Conservation (phyloP, 2,113 vertebrate species). For the Oncorhynchus nerka region DNA sequence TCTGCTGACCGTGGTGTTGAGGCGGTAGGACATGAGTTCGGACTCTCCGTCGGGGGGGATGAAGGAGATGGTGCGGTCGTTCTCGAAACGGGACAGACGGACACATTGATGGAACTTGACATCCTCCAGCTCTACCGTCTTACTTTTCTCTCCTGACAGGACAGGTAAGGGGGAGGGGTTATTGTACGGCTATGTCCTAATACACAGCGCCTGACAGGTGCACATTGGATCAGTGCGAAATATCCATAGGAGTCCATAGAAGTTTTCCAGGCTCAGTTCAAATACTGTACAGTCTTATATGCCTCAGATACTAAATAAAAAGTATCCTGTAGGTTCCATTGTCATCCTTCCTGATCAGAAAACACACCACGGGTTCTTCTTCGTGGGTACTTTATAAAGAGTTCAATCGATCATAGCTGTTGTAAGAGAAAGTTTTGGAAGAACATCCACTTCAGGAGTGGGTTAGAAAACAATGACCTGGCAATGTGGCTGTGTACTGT, state of each 20-base stretch:
- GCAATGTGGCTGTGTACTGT: slow-evolving; percentile 17
- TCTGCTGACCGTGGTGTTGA: slow-evolving; percentile 76
- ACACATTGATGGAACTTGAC: slow-evolving; percentile 85
- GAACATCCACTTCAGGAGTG: neutral
- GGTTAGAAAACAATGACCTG: neutral
- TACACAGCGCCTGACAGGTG: slow-evolving; percentile 1
- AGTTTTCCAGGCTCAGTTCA: neutral
- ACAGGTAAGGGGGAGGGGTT: slow-evolving; percentile 2
- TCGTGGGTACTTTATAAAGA: neutral
- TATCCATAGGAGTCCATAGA: no score
- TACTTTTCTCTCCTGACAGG: slow-evolving; percentile 75
- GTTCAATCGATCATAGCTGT: neutral
- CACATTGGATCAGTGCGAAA: no score
- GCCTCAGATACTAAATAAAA: no score
- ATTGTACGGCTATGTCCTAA: slow-evolving; percentile 33
- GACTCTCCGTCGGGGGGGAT: slow-evolving; percentile 81
- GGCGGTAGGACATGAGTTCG: slow-evolving; percentile 82
- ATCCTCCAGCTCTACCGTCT: slow-evolving; percentile 80
- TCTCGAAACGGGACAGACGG: slow-evolving; percentile 81
- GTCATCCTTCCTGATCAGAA: no score
- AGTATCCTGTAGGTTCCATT: no score
- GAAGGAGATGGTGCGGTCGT: slow-evolving; percentile 83
- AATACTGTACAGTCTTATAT: neutral
- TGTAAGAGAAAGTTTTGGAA: neutral
- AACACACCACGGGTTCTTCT: neutral